Conservation (phyloP, 2,797 vertebrate species). For the Naso thynnoides region DNA sequence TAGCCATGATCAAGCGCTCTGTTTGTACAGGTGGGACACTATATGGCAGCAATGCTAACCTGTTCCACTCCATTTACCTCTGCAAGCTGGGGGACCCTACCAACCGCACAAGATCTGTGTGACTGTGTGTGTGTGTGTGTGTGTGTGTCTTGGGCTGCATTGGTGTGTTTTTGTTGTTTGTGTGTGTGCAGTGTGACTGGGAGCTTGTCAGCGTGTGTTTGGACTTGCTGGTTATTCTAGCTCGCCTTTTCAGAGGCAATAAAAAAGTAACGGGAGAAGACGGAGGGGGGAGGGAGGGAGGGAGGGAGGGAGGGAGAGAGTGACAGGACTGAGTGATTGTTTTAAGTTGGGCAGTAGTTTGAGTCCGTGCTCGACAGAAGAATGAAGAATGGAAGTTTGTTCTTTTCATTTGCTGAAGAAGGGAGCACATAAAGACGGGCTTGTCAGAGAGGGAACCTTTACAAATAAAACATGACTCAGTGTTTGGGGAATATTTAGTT, state of each 20-base stretch:
- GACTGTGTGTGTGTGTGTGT: constrained; percentile 54
- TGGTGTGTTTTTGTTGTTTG: constrained; percentile 60
- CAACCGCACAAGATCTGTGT: constrained; percentile 41
- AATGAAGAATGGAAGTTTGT: constrained; percentile 51
- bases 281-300: neutral
- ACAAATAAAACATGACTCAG: constrained; percentile 21
- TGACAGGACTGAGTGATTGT: constrained; percentile 65
- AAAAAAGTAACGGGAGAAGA: constrained; percentile 51
- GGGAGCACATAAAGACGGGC: constrained; percentile 21
- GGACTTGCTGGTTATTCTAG: constrained; percentile 80
- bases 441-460: constrained; percentile 1
- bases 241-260: constrained; percentile 77
- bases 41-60: constrained; percentile 86
- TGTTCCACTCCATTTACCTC: constrained; percentile 91
- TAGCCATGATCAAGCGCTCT: constrained; percentile 69
- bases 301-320: constrained; percentile 1
- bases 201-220: constrained; percentile 69
- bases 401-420: constrained; percentile 22
- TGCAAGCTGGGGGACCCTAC: constrained; percentile 68
- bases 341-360: constrained; percentile 55
- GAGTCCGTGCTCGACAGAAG: constrained; percentile 32
- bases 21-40: constrained; percentile 91
- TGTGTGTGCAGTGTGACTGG: constrained; percentile 52
- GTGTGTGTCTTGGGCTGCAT: constrained; percentile 34
- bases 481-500: constrained; percentile 22